phyloP scores from a whole-genome alignment of 2,888 invertebrate genomes.

The Eupithecia pulchellata region DNA sequence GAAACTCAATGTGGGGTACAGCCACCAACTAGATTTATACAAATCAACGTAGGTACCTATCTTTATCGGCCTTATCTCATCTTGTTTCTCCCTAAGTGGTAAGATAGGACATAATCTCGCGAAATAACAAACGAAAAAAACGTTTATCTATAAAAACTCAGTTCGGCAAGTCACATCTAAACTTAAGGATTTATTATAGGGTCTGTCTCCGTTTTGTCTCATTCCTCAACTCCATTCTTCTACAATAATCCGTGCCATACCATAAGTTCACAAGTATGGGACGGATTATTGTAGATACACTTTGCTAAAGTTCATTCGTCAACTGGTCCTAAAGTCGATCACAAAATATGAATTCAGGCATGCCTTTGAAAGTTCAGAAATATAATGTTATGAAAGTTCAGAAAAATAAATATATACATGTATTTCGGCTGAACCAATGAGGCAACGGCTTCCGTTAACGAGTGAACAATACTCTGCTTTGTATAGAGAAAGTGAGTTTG shows the following conservation, averaged over 20 bases:
- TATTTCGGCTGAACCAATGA: neutral
- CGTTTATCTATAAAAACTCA: neutral
- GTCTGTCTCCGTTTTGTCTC: too few relatives aligned
- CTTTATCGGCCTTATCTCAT: slow-evolving; percentile 6
- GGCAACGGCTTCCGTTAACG: neutral
- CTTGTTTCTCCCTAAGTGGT: neutral
- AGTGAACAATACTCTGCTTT: neutral
- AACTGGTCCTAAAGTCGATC: too few relatives aligned
- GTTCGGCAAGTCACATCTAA: neutral
- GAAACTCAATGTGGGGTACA: neutral
- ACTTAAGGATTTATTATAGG: too few relatives aligned
- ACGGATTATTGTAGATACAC: too few relatives aligned
- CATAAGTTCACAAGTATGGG: too few relatives aligned
- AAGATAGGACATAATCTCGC: neutral
- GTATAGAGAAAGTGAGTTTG: neutral
- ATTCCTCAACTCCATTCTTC: neutral
- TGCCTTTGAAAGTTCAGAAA: neutral
- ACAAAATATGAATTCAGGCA: neutral
- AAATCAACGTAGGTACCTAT: slow-evolving; percentile 30
- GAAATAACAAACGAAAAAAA: neutral
- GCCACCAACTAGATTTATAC: slow-evolving; percentile 47
- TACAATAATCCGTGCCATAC: neutral
- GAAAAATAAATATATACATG: neutral
- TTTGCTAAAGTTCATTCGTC: too few relatives aligned
- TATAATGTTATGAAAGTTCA: neutral